Percentiles rank a stretch among this genome's conserved stretches.
These are phyloP conservation scores for Pandion haliaetus DNA, from an alignment of 2,113 vertebrate species.

Conservation along the genomic window DNA sequence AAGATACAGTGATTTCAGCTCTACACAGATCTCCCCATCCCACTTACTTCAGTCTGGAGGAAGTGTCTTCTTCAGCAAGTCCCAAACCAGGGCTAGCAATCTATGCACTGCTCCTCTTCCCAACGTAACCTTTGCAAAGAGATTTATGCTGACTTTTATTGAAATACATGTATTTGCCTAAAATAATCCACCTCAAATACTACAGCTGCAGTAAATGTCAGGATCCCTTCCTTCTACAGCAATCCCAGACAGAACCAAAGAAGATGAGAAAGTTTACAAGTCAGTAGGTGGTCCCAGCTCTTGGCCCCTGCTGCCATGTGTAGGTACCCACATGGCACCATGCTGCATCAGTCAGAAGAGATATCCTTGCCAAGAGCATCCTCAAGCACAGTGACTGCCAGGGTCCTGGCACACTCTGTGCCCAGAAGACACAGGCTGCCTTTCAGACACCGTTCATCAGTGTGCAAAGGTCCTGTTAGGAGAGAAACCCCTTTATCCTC, in stretches of 20 bases:
- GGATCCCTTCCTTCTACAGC: background rate
- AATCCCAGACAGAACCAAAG: background rate
- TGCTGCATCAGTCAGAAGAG: background rate
- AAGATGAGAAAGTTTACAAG: background rate
- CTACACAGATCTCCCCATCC: background rate
- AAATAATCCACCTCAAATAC: background rate
- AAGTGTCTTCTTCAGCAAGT: background rate
- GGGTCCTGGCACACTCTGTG: background rate
- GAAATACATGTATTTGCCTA: background rate
- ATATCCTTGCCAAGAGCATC: background rate
- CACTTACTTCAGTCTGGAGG: background rate
- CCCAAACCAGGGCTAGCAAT: background rate
- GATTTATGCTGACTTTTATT: background rate
- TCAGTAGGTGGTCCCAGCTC: background rate
- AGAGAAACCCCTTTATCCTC: background rate
- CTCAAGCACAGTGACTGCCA: background rate
- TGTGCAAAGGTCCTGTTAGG: background rate
- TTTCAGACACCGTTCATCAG: background rate
- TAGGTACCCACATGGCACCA: background rate
- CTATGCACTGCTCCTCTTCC: background rate
- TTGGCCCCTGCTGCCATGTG: rapidly evolving
- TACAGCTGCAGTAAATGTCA: background rate
- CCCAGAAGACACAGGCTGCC: background rate
- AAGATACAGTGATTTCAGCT: background rate
- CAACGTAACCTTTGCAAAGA: background rate